phyloP scores from a whole-genome alignment of 2,797 vertebrate genomes.

The Eospalax fontanierii region DNA sequence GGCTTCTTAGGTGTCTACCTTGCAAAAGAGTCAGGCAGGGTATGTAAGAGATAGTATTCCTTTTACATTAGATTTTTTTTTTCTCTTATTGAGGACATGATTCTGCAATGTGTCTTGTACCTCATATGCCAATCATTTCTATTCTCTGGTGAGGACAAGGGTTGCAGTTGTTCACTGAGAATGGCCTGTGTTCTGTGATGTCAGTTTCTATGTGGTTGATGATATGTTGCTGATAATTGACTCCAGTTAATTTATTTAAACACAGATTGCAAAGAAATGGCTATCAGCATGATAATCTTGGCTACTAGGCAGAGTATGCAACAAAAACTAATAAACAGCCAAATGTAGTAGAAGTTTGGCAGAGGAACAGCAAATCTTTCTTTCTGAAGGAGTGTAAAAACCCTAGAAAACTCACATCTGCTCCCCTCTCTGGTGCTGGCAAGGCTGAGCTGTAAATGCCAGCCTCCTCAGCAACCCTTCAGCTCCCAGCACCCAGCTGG shows the following conservation, averaged over 20 bases:
- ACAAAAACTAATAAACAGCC: slow-evolving; percentile 60
- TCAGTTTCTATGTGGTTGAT: not conserved
- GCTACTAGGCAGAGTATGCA: not conserved
- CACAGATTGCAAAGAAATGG: slow-evolving; percentile 65
- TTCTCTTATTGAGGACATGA: not conserved
- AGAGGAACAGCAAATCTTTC: slow-evolving; percentile 24
- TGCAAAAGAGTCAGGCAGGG: not conserved
- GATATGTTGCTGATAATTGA: slow-evolving; percentile 7
- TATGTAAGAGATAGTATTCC: not conserved
- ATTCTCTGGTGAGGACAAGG: not conserved
- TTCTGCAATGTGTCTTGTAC: not conserved
- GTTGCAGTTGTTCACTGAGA: not conserved
- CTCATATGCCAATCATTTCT: not conserved
- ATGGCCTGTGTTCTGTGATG: not conserved
- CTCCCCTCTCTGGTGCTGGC: slow-evolving; percentile 41
- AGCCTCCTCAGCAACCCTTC: slow-evolving; percentile 55
- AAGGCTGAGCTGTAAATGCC: slow-evolving; percentile 72
- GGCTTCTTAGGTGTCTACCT: slow-evolving; percentile 15
- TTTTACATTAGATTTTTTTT: not conserved
- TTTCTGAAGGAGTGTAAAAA: slow-evolving; percentile 57
- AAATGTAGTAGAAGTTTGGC: slow-evolving; percentile 67
- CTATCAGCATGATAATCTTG: not conserved
- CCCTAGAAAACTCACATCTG: slow-evolving; percentile 74
- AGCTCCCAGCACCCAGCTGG: not conserved
- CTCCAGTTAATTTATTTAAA: slow-evolving; percentile 55